Evolutionary conservation across 2,888 invertebrate species (phyloP), one percentile per base, ranked within the genome.

Genomic region (Auanema freiburgensis): DNA sequence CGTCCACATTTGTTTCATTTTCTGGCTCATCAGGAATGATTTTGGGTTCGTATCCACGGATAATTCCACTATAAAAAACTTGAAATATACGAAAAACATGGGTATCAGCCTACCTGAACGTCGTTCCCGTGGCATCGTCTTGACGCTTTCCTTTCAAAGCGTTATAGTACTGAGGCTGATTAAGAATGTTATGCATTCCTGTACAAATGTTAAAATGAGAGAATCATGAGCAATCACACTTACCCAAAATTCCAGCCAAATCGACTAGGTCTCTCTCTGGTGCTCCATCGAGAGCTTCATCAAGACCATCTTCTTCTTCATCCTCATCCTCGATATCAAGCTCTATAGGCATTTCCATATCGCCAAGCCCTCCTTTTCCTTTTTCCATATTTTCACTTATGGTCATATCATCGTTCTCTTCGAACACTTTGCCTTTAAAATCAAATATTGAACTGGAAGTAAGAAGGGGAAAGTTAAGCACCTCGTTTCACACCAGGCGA

Each of bases 181-280:
- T 98, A 91, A 99, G 92, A 93, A 99, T 96, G 70, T 96, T 96
- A 87, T 98, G 97, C 89, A 99, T 95, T 83, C 97, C 98, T 84
- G 96, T 89, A 86, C 96, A 10, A 25, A 46, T 54, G 2, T 8
- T 3, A 33, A 10, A 14, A 67, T 16, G 1, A 87, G 67, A 57
- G 25, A 63, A 41, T 1, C 21, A 55, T 49, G 46, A n/a, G 12
- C 8, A 41, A 64, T 3, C 3, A 16, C 8, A 60, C 63, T 23
- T 8, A 78, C 80, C 79, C 16, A 82, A 91, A 91, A 91, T 83
- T 85, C 88, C 88, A 55, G 98, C 98, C 85, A 98, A 89, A 87
- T 98, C 98, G 83, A 99, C 98, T 83, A 98, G 91, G 88, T 96
- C 95, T 85, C 93, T 92, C 86, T 95, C 94, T 76, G 91, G 89